These are phyloP conservation scores for Malaclemys terrapin DNA, from an alignment of 2,113 vertebrate species.

Conservation along the genomic window DNA sequence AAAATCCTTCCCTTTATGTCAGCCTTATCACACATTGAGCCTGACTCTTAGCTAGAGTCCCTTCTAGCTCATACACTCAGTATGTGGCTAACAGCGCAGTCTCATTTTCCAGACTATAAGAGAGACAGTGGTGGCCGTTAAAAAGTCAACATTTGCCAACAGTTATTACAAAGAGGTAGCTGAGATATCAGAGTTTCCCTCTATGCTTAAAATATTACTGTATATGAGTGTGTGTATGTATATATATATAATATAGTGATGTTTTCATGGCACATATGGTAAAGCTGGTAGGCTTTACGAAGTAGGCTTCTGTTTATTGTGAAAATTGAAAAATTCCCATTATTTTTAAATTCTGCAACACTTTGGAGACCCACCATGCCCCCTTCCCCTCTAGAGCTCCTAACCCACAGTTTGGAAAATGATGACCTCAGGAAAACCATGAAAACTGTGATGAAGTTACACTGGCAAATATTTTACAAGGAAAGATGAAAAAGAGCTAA, in stretches of 20 bases:
- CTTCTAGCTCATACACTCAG: background rate
- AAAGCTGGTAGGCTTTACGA: rapidly evolving
- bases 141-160: background rate
- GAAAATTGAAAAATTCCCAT: background rate
- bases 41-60: background rate
- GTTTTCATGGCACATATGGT: background rate
- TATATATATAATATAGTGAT: background rate
- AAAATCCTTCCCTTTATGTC: background rate
- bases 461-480: background rate
- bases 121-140: background rate
- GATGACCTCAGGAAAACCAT: background rate
- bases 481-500: background rate
- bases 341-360: background rate
- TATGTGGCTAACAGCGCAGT: background rate
- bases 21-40: background rate
- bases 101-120: background rate
- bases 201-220: background rate
- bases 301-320: background rate
- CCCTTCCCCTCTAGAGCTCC: background rate
- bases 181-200: rapidly evolving
- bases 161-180: background rate
- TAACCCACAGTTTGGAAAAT: background rate
- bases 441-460: background rate
- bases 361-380: background rate
- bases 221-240: background rate